These are phyloP conservation scores for Mimas tiliae DNA, from an alignment of 2,888 invertebrate species.

Conservation along the genomic window DNA sequence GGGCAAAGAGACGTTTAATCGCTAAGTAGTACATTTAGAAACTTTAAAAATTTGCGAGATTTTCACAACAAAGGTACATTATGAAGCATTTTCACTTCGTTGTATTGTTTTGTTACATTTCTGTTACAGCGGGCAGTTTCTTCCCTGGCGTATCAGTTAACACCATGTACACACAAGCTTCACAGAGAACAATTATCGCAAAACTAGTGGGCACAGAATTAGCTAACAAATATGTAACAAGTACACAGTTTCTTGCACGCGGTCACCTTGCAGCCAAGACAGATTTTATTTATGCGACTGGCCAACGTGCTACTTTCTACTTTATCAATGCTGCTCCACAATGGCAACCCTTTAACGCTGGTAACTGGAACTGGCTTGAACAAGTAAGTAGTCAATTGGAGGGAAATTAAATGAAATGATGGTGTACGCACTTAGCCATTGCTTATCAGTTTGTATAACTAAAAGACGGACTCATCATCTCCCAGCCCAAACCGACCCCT, in stretches of 20 bases:
- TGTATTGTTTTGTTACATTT: neutral
- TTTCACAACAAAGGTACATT: no score
- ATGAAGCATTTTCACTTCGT: neutral
- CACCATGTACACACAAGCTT: conserved; percentile 67
- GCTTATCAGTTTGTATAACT: no score
- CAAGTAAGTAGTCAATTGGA: conserved; percentile 50
- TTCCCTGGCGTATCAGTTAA: conserved; percentile 74
- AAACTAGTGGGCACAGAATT: conserved; percentile 56
- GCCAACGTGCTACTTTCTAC: conserved; percentile 85
- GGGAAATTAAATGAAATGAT: neutral
- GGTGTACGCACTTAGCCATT: no score
- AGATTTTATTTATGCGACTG: conserved; percentile 85
- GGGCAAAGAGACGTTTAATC: no score
- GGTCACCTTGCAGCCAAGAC: conserved; percentile 87
- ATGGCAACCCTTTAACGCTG: conserved; percentile 86
- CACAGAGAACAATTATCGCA: conserved; percentile 61
- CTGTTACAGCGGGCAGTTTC: conserved; percentile 71
- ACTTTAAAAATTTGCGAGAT: no score
- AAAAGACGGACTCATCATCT: no score
- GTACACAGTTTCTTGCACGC: conserved; percentile 76
- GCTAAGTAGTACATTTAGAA: no score
- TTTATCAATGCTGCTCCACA: conserved; percentile 88
- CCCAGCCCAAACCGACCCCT: no score
- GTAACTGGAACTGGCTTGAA: conserved; percentile 86
- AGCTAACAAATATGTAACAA: conserved; percentile 77